Evolutionary conservation across 1,140 invertebrate genomes (phyloP).

Genomic region (Cylas formicarius): DNA sequence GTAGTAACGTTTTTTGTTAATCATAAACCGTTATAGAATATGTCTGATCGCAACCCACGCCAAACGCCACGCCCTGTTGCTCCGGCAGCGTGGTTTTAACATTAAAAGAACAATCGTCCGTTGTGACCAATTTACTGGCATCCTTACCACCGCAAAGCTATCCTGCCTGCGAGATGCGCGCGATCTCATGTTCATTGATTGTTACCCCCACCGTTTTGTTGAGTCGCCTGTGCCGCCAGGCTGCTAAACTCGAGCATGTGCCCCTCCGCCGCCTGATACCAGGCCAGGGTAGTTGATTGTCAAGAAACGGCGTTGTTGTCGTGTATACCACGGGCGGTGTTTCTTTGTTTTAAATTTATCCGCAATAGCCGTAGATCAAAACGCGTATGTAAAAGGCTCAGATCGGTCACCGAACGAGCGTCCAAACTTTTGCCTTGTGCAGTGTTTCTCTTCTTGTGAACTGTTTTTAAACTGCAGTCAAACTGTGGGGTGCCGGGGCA

Average conservation of each 20-base stretch:
- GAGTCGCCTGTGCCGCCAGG: conserved; percentile 5
- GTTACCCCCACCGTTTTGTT: conserved; percentile 19
- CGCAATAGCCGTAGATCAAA: neutral
- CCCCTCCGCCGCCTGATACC: conserved; percentile 21
- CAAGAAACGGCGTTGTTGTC: conserved; percentile 20
- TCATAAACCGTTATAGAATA: no score
- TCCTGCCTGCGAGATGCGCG: conserved; percentile 14
- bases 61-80: no score
- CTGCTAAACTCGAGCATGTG: conserved; percentile 15
- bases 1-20: no score
- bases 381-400: conserved; percentile 15
- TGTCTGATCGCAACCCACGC: no score
- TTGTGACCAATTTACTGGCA: no score
- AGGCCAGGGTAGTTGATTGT: conserved; percentile 33
- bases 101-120: no score
- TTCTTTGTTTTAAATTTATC: conserved; percentile 12
- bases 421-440: conserved; percentile 26
- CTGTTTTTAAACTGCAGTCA: conserved; percentile 64
- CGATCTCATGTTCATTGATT: conserved; percentile 28
- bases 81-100: no score
- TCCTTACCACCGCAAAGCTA: no score
- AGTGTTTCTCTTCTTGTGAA: conserved; percentile 34
- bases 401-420: neutral
- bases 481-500: conserved; percentile 88
- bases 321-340: conserved; percentile 36